These are phyloP conservation scores for Corythornis madagascariensis DNA, from an alignment of 2,113 vertebrate genomes.

Conservation along the genomic window DNA sequence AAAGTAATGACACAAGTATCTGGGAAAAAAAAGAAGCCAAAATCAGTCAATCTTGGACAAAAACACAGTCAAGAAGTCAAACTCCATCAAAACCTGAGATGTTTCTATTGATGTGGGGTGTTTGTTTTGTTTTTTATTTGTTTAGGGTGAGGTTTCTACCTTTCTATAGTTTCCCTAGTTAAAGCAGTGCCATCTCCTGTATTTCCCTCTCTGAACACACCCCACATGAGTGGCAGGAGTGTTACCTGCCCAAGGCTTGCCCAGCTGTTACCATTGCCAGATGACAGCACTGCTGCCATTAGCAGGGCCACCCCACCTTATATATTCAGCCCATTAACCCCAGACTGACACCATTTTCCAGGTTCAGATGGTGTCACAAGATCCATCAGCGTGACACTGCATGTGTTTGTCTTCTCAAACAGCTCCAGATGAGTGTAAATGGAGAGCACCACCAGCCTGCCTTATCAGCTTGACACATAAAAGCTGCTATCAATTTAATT, in stretches of 20 bases:
- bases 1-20: not conserved
- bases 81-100: not conserved
- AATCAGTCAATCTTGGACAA: not conserved
- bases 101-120: not conserved
- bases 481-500: constrained; percentile 23
- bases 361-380: not conserved
- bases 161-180: not conserved
- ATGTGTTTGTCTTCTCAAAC: not conserved
- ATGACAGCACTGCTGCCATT: rapidly evolving
- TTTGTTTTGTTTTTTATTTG: not conserved
- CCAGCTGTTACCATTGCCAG: not conserved
- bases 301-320: not conserved
- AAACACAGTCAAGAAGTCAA: not conserved
- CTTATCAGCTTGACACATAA: not conserved
- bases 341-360: not conserved
- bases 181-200: rapidly evolving
- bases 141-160: not conserved
- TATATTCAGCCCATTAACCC: not conserved
- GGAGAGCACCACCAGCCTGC: not conserved
- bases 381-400: rapidly evolving
- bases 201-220: not conserved
- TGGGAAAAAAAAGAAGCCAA: not conserved
- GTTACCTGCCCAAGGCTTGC: not conserved
- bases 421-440: not conserved
- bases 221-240: rapidly evolving